Evolutionary conservation across 2,888 invertebrate genomes (phyloP), one percentile per base, ranked within the genome.

Genomic region (Pogonocherus hispidulus): DNA sequence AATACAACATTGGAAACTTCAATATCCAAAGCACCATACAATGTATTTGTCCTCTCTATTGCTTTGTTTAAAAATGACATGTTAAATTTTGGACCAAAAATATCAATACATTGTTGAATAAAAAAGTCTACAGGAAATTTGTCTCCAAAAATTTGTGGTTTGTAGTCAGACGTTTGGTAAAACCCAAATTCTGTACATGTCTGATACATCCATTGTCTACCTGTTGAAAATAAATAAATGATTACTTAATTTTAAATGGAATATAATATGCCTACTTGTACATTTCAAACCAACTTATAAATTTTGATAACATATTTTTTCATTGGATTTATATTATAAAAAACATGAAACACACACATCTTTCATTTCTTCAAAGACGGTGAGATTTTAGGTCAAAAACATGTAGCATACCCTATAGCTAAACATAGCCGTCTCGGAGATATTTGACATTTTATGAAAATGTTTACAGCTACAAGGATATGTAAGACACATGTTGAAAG

Each of bases 161-260:
- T 87, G 2, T 88, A 89, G 0, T 91, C 90, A 0, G 97, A 95
- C 0, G 96, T 94, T 87, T 98, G 98, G 85, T 93, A 98, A 85
- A 94, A 98, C 22, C 97, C 98, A 83, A 98, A 98, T 84, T 98
- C 98, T 0, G 94, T 95, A 83, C 98, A 98, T 0, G 97, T 97
- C 86, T 98, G 98, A 84, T 96, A 98, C 67, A 90, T 92, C 98
- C 98, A 98, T 80, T 95, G 94, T 0, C 97, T 92, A 74, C 88
- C 92, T 92, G 78, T n/a, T n/a, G n/a, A n/a, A n/a, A n/a, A n/a
- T n/a, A n/a, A n/a, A n/a, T n/a, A 60, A 69, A 72, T 20, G 18
- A 20, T 63, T 57, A 55, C 27, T 8, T 27, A 27, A 27, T 37
- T 69, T 51, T 9, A 41, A 32, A 16, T 41, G 37, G 37, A 37